Evolutionary conservation across 2,888 invertebrate genomes (phyloP).

Genomic region (Meandrusa payeni): DNA sequence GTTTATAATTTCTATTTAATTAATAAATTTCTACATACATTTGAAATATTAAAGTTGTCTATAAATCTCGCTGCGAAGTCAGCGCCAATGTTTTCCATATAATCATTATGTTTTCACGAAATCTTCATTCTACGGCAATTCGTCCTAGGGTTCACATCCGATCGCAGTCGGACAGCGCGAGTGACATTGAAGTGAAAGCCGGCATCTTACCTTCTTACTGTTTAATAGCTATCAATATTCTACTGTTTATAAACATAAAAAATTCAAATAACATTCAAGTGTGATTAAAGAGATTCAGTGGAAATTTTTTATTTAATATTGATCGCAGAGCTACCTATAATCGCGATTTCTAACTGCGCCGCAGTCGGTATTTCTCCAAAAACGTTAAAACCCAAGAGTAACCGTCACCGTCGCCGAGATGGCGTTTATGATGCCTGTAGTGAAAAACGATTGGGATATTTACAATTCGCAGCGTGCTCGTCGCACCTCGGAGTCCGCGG

Average conservation of each 20-base stretch:
- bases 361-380: slow-evolving; percentile 52
- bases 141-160: slow-evolving; percentile 75
- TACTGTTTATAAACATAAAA: slow-evolving; percentile 35
- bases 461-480: slow-evolving; percentile 91
- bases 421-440: slow-evolving; percentile 98
- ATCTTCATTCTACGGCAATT: slow-evolving; percentile 75
- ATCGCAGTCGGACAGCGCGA: slow-evolving; percentile 49
- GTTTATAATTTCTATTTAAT: neutral
- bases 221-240: slow-evolving; percentile 36
- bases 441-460: slow-evolving; percentile 96
- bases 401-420: slow-evolving; percentile 79
- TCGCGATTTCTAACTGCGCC: slow-evolving; percentile 46
- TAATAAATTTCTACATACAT: neutral
- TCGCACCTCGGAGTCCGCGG: slow-evolving; percentile 86
- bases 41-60: slow-evolving; percentile 35
- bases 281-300: slow-evolving; percentile 34
- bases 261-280: slow-evolving; percentile 35
- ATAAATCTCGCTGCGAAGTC: slow-evolving; percentile 52
- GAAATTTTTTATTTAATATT: slow-evolving; percentile 36
- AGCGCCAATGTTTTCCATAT: slow-evolving; percentile 78
- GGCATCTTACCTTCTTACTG: slow-evolving; percentile 27
- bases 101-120: slow-evolving; percentile 76
- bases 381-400: slow-evolving; percentile 68
- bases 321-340: slow-evolving; percentile 46
- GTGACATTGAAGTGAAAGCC: slow-evolving; percentile 76